Evolutionary conservation across 2,888 invertebrate genomes (phyloP), one percentile per base, ranked within the genome.

Genomic region (Sinodicranocentrus sp.): DNA sequence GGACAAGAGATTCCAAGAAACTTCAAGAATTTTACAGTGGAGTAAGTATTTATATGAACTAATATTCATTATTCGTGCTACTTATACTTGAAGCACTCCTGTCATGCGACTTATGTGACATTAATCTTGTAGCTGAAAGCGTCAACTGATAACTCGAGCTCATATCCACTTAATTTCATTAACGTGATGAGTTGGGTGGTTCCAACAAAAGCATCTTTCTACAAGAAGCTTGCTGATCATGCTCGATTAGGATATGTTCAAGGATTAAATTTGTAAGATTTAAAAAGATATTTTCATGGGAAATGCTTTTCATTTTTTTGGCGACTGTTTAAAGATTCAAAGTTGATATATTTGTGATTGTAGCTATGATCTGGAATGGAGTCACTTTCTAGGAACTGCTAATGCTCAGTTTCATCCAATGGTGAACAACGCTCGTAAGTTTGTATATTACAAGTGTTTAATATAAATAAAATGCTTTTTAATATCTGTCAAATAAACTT

Each of bases 391-490:
- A 8, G 82, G 26, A 21, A 52, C 52, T n/a, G 82, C 75, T n/a
- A 39, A 82, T 1, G 82, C 82, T 17, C 82, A 82, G n/a, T 82
- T 61, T 15, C 82, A 82, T 19, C 68, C 68, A 21, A 54, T 21
- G 0, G 33, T 75, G 2, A 82, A 82, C 28, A 61, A 82, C 61
- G 82, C 73, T n/a, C 72, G 82, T 82, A 82, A 44, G 68, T 75
- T 15, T 3, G n/a, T n/a, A n/a, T n/a, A n/a, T n/a, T n/a, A n/a
- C n/a, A n/a, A n/a, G n/a, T n/a, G n/a, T n/a, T n/a, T n/a, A n/a
- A 48, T 52, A 48, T 68, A 75, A 44, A 10, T n/a, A n/a, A 10
- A n/a, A 5, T 17, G 1, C 54, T 10, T 28, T 1, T n/a, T 17
- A 1, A 2, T 33, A 3, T 10, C n/a, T n/a, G n/a, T n/a, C n/a